Conservation (phyloP, 2,797 vertebrate genomes). For the Hirundo rustica region DNA sequence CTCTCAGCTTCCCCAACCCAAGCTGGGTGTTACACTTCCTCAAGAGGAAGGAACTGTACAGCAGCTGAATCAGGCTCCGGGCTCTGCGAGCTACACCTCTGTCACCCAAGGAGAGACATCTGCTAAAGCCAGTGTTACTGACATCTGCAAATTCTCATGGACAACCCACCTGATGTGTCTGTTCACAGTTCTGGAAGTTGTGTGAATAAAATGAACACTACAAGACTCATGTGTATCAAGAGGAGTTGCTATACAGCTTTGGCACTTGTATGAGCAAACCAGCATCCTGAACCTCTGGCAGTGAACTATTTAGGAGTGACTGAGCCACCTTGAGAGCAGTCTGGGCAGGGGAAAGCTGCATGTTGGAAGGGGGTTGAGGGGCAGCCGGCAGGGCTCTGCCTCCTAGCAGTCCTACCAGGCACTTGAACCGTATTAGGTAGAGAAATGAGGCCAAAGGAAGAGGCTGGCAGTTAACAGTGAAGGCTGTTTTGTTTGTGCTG, state of each 20-base stretch:
- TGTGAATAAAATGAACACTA: neutral
- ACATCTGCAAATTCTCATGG: neutral
- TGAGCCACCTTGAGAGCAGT: neutral
- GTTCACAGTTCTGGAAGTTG: neutral
- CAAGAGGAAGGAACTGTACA: neutral
- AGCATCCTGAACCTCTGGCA: neutral
- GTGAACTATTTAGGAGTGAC: neutral
- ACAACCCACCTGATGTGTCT: rapidly evolving
- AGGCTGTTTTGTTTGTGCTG: neutral
- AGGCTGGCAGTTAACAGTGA: neutral
- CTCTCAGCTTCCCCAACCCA: neutral
- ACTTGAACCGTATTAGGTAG: neutral
- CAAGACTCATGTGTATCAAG: rapidly evolving
- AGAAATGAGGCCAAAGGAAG: neutral
- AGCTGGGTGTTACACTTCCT: neutral
- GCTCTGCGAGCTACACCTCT: neutral
- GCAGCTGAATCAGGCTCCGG: neutral
- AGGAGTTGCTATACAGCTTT: neutral
- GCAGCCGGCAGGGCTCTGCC: neutral
- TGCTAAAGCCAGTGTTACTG: neutral
- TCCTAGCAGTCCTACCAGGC: neutral
- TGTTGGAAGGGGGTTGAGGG: neutral
- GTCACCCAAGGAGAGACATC: neutral
- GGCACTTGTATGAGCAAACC: neutral
- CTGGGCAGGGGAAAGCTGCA: neutral